Evolutionary conservation across 2,113 vertebrate genomes (phyloP).

Genomic region (Megaleporinus macrocephalus): DNA sequence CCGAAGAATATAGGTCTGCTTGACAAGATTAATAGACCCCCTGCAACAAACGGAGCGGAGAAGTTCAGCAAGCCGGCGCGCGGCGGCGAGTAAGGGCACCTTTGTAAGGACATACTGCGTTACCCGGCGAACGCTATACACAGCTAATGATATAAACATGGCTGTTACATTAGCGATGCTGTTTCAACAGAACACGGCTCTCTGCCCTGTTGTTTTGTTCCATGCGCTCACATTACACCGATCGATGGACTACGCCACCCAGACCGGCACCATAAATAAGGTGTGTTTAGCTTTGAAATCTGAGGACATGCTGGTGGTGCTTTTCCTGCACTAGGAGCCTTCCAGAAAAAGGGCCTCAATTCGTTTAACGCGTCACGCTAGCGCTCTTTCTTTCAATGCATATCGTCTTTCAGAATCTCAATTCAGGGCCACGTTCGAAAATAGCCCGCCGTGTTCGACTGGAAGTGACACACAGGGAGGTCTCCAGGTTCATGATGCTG

Average conservation of each 20-base stretch:
- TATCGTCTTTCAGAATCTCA: background rate
- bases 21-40: conserved; percentile 32
- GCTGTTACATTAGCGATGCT: conserved; percentile 5
- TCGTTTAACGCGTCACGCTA: conserved; percentile 20
- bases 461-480: background rate
- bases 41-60: background rate
- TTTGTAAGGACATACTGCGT: conserved; percentile 26
- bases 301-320: conserved; percentile 15
- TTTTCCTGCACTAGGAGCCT: conserved; percentile 15
- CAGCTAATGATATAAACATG: conserved; percentile 35
- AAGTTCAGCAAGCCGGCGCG: background rate
- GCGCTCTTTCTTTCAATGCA: background rate
- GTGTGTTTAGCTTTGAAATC: conserved; percentile 53
- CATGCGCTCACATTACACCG: conserved; percentile 68
- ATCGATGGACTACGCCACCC: conserved; percentile 68
- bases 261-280: conserved; percentile 62
- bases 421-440: background rate
- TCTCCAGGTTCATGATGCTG: no score
- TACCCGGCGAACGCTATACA: background rate
- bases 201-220: conserved; percentile 61
- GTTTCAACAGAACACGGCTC: conserved; percentile 48
- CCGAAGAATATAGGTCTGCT: background rate
- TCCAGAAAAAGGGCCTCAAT: conserved; percentile 21
- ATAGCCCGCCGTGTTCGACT: background rate
- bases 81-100: background rate